These are phyloP conservation scores for Opisthograptis luteolata DNA, from an alignment of 2,888 invertebrate genomes.

Conservation along the genomic window DNA sequence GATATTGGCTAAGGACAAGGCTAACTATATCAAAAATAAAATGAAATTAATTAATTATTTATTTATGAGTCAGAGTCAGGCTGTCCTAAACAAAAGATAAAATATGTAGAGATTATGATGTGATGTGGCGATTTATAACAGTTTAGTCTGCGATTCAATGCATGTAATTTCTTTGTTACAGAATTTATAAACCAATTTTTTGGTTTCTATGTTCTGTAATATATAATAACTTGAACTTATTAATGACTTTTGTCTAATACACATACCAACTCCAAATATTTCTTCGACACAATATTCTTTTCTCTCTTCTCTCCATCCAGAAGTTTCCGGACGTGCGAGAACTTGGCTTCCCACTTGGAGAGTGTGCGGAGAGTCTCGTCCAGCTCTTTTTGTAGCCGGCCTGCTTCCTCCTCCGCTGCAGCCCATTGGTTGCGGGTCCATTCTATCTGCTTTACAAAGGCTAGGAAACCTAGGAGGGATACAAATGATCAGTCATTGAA, in stretches of 20 bases:
- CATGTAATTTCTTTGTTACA: too few relatives aligned
- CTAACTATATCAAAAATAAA: too few relatives aligned
- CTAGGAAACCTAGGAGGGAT: slow-evolving; percentile 86
- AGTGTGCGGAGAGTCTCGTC: slow-evolving; percentile 89
- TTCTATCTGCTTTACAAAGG: slow-evolving; percentile 89
- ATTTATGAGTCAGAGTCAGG: too few relatives aligned
- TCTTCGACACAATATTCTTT: slow-evolving; percentile 87
- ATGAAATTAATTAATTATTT: too few relatives aligned
- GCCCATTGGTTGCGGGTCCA: slow-evolving; percentile 88
- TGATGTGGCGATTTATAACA: too few relatives aligned
- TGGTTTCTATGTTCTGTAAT: too few relatives aligned
- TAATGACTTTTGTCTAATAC: neutral
- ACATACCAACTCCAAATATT: slow-evolving; percentile 88
- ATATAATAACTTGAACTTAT: neutral
- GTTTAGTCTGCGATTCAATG: too few relatives aligned
- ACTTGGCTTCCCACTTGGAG: slow-evolving; percentile 90
- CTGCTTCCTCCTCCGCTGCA: slow-evolving; percentile 88
- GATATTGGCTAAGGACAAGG: too few relatives aligned
- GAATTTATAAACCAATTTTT: too few relatives aligned
- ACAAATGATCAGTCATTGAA: too few relatives aligned
- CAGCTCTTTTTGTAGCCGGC: slow-evolving; percentile 87
- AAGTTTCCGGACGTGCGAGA: slow-evolving; percentile 91
- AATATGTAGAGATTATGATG: too few relatives aligned
- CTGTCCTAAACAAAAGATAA: too few relatives aligned
- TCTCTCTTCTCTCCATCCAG: slow-evolving; percentile 91